Evolutionary conservation across 2,797 vertebrate species (phyloP).

Genomic region (Pangasius krempfi): DNA sequence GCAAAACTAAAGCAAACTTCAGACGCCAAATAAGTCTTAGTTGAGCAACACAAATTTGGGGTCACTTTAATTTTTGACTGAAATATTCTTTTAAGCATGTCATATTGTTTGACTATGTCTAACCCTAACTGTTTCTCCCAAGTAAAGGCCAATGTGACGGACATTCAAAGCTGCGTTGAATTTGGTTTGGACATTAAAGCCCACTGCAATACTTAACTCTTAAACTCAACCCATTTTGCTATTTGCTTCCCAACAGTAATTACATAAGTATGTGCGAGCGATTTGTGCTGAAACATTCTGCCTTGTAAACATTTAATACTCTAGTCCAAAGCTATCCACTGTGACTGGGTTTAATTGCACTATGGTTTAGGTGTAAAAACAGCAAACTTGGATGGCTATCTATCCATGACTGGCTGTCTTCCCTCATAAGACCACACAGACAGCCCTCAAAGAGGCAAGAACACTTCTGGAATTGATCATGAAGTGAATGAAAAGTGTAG

Average conservation of each 20-base stretch:
- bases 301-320: conserved; percentile 51
- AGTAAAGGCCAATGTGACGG: conserved; percentile 9
- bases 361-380: conserved; percentile 47
- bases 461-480: conserved; percentile 8
- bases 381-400: conserved; percentile 38
- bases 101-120: not conserved
- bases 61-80: not conserved
- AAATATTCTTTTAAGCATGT: not conserved
- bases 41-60: not conserved
- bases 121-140: not conserved
- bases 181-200: conserved; percentile 2
- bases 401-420: conserved; percentile 35
- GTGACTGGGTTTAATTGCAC: conserved; percentile 47
- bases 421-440: not conserved
- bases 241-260: conserved; percentile 11
- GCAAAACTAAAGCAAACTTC: not conserved
- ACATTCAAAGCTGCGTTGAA: conserved; percentile 18
- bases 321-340: conserved; percentile 19
- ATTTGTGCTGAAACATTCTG: conserved; percentile 49
- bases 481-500: conserved; percentile 10
- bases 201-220: conserved; percentile 4
- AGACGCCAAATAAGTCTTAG: not conserved
- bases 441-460: not conserved
- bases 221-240: conserved; percentile 18
- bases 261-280: conserved; percentile 21